Evolutionary conservation across 2,888 invertebrate genomes (phyloP).

Genomic region (Drosophila suboccidentalis): DNA sequence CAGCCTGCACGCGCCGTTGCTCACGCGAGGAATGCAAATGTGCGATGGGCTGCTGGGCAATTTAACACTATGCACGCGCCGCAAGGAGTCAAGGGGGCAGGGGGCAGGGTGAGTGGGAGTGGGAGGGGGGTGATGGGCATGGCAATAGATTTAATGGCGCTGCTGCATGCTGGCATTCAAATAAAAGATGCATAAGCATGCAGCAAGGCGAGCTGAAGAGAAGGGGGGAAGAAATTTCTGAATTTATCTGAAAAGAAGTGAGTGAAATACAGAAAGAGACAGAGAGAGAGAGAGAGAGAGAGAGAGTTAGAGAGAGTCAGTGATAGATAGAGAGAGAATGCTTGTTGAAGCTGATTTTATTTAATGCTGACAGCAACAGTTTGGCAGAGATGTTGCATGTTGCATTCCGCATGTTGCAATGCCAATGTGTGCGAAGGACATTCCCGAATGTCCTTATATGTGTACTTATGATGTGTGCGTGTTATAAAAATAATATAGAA

Average conservation of each 20-base stretch:
- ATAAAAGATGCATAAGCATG: slow-evolving; percentile 63
- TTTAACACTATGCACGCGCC: slow-evolving; percentile 69
- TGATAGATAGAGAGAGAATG: neutral
- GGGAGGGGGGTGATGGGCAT: neutral
- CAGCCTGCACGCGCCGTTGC: slow-evolving; percentile 49
- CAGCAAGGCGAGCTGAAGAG: slow-evolving; percentile 20
- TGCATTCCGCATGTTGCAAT: slow-evolving; percentile 40
- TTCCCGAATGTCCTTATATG: slow-evolving; percentile 61
- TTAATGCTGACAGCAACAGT: slow-evolving; percentile 75
- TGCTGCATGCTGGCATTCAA: slow-evolving; percentile 46
- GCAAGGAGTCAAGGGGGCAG: slow-evolving; percentile 18
- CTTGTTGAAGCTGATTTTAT: slow-evolving; percentile 70
- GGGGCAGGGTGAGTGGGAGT: neutral
- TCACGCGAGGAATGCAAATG: slow-evolving; percentile 69
- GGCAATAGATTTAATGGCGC: slow-evolving; percentile 60
- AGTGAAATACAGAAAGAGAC: slow-evolving; percentile 1
- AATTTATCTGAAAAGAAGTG: slow-evolving; percentile 21
- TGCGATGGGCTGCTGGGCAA: slow-evolving; percentile 72
- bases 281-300: slow-evolving; percentile 3
- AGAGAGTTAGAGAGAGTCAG: neutral
- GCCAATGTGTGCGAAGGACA: slow-evolving; percentile 68
- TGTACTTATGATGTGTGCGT: neutral
- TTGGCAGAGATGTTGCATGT: slow-evolving; percentile 55
- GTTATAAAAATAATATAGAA: slow-evolving; percentile 67
- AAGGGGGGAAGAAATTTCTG: slow-evolving; percentile 14